Percentiles rank a stretch among this genome's conserved stretches.
phyloP scores from a whole-genome alignment of 1,140 invertebrate species.

The Drosophila nikananu region DNA sequence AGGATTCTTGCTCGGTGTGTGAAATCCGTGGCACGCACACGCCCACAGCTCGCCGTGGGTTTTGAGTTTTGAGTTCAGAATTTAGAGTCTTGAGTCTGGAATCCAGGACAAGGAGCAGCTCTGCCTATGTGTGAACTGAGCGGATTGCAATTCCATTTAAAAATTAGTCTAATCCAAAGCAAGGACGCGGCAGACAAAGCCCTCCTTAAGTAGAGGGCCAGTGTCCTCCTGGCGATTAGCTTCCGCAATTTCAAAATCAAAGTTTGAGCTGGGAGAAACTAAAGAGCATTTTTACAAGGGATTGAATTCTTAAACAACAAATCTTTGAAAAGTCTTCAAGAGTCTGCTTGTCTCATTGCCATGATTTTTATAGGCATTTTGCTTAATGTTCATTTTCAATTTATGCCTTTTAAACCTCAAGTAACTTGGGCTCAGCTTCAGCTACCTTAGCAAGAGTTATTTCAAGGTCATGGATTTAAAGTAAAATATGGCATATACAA shows the following conservation, averaged over 20 bases:
- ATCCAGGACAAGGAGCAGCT: background rate
- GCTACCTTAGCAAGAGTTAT: background rate
- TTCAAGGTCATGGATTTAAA: background rate
- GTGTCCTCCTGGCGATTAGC: slow-evolving; percentile 26
- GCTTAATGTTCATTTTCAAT: no score
- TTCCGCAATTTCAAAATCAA: slow-evolving; percentile 51
- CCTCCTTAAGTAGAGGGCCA: background rate
- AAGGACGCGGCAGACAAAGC: slow-evolving; percentile 7
- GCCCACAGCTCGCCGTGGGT: slow-evolving; percentile 66
- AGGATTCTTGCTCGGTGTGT: slow-evolving; percentile 24
- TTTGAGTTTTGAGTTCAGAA: slow-evolving; percentile 16
- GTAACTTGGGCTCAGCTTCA: background rate
- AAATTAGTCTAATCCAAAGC: slow-evolving; percentile 76
- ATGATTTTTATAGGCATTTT: background rate
- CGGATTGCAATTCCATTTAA: slow-evolving; percentile 75
- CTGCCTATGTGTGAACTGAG: slow-evolving; percentile 55
- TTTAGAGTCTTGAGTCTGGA: background rate
- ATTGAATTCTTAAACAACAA: background rate
- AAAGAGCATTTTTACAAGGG: background rate
- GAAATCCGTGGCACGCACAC: slow-evolving; percentile 71
- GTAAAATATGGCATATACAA: background rate
- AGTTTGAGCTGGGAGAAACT: background rate
- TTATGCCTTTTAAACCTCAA: background rate
- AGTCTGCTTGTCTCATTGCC: no score
- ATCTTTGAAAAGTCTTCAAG: background rate